phyloP scores from a whole-genome alignment of 2,888 invertebrate genomes.

The Zaprionus bogoriensis region DNA sequence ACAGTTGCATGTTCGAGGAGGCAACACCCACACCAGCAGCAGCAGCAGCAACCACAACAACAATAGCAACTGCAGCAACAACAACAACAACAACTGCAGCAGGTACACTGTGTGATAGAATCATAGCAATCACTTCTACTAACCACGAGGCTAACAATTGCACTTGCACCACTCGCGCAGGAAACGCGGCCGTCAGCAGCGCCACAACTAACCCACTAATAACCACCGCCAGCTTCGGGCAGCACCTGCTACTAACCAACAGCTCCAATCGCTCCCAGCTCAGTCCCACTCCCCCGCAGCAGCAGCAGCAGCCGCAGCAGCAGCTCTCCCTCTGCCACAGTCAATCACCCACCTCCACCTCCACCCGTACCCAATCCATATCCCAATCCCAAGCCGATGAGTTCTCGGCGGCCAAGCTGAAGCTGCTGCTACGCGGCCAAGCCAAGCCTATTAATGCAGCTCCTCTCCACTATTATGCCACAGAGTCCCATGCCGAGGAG shows the following conservation, averaged over 20 bases:
- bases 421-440: constrained; percentile 61
- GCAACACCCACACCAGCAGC: constrained; percentile 35
- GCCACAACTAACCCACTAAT: constrained; percentile 62
- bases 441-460: constrained; percentile 68
- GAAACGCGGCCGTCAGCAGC: constrained; percentile 42
- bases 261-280: constrained; percentile 40
- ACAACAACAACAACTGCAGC: constrained; percentile 9
- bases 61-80: constrained; percentile 20
- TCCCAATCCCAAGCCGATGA: constrained; percentile 42
- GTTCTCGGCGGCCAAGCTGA: constrained; percentile 63
- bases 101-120: constrained; percentile 37
- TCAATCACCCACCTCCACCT: constrained; percentile 11
- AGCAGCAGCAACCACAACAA: constrained; percentile 33
- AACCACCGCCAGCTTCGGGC: constrained; percentile 55
- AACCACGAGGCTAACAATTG: constrained; percentile 63
- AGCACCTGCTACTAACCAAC: constrained; percentile 41
- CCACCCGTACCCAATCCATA: constrained; percentile 4
- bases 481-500: constrained; percentile 69
- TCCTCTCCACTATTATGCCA: constrained; percentile 73
- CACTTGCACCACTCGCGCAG: constrained; percentile 70
- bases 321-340: constrained; percentile 11
- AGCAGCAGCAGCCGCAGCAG: too few species aligned
- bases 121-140: constrained; percentile 32
- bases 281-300: constrained; percentile 32
- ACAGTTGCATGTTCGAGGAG: constrained; percentile 56